phyloP scores from a whole-genome alignment of 2,888 invertebrate genomes.

The Ischnus inquisitorius region DNA sequence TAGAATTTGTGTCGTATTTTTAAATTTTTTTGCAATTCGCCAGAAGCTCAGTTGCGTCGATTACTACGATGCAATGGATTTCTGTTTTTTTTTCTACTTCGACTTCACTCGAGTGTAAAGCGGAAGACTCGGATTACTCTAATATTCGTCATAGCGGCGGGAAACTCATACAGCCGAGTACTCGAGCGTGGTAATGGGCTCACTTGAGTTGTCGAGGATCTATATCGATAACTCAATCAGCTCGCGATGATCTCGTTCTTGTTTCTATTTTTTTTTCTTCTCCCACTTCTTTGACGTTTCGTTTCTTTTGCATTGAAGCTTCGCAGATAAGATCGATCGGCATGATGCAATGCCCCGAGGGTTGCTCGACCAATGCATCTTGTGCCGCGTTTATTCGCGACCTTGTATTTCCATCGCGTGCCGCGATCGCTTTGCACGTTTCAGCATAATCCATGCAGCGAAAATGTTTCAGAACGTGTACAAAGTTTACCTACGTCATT shows the following conservation, averaged over 20 bases:
- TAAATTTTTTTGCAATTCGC: too few relatives aligned
- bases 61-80: background rate
- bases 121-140: slow-evolving; percentile 23
- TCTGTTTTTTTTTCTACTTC: background rate
- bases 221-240: slow-evolving; percentile 57
- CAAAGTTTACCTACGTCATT: slow-evolving; percentile 18
- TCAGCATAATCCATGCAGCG: slow-evolving; percentile 27
- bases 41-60: background rate
- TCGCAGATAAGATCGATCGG: slow-evolving; percentile 25
- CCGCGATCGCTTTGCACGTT: slow-evolving; percentile 78
- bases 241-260: slow-evolving; percentile 18
- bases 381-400: slow-evolving; percentile 59
- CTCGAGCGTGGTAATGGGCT: slow-evolving; percentile 31
- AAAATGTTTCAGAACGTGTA: background rate
- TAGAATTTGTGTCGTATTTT: too few relatives aligned
- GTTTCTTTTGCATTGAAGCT: slow-evolving; percentile 26
- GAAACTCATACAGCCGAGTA: slow-evolving; percentile 4
- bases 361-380: slow-evolving; percentile 21
- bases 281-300: slow-evolving; percentile 11
- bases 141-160: slow-evolving; percentile 21
- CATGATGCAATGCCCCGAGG: slow-evolving; percentile 57
- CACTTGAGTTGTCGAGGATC: slow-evolving; percentile 1
- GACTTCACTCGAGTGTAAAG: background rate
- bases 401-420: slow-evolving; percentile 81
- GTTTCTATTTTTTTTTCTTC: background rate